These are phyloP conservation scores for Drosophila asahinai DNA, from an alignment of 1,140 invertebrate species.

Conservation along the genomic window DNA sequence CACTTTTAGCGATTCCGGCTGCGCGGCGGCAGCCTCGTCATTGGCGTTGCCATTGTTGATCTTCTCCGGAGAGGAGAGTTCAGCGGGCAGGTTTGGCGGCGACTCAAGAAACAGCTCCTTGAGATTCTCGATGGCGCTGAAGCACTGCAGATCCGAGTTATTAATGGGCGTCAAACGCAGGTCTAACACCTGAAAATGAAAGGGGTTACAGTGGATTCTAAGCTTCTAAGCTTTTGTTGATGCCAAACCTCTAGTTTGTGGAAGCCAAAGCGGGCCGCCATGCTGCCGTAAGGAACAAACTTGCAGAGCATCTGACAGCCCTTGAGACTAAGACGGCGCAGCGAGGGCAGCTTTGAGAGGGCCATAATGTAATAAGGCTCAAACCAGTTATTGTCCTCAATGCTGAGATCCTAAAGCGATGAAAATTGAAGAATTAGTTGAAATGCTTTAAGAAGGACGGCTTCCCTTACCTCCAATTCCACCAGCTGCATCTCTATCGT, in stretches of 20 bases:
- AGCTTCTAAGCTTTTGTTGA: too few species aligned
- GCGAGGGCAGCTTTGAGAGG: slow-evolving; percentile 88
- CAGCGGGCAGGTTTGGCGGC: slow-evolving; percentile 65
- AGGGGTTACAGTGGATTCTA: neutral
- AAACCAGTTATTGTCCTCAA: slow-evolving; percentile 90
- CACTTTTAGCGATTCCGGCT: slow-evolving; percentile 44
- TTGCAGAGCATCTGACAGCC: slow-evolving; percentile 88
- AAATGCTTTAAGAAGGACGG: neutral
- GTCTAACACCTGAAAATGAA: slow-evolving; percentile 86
- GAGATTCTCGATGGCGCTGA: slow-evolving; percentile 88
- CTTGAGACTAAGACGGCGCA: slow-evolving; percentile 87
- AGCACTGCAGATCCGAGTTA: slow-evolving; percentile 89
- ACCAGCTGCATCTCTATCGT: slow-evolving; percentile 87
- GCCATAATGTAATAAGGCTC: slow-evolving; percentile 89
- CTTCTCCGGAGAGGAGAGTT: slow-evolving; percentile 20
- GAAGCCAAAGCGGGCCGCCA: slow-evolving; percentile 91
- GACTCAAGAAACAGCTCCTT: slow-evolving; percentile 88
- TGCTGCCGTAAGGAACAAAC: slow-evolving; percentile 90
- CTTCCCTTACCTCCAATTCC: slow-evolving; percentile 86
- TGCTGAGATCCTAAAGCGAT: slow-evolving; percentile 87
- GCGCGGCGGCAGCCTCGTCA: slow-evolving; percentile 21
- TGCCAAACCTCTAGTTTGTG: slow-evolving; percentile 87
- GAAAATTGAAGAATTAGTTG: neutral
- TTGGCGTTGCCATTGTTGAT: slow-evolving; percentile 36
- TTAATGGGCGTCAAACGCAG: slow-evolving; percentile 88